These are phyloP conservation scores for Oryzias celebensis DNA, from an alignment of 2,113 vertebrate species.

Conservation along the genomic window DNA sequence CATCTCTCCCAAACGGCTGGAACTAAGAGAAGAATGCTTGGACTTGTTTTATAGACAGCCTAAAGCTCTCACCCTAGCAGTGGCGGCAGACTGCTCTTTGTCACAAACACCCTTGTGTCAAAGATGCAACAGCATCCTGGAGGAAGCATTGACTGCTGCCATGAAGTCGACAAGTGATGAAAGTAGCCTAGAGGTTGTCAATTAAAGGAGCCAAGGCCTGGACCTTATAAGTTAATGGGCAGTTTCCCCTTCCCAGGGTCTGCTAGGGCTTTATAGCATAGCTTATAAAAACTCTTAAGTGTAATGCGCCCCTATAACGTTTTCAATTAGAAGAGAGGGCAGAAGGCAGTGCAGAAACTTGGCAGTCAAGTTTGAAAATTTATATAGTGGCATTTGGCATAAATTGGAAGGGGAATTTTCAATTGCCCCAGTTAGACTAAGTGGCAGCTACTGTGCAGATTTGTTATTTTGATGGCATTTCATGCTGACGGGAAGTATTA, in stretches of 20 bases:
- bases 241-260: constrained; percentile 76
- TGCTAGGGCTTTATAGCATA: constrained; percentile 79
- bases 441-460: constrained; percentile 63
- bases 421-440: constrained; percentile 66
- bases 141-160: constrained; percentile 88
- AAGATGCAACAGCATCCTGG: constrained; percentile 84
- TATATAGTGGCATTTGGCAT: constrained; percentile 66
- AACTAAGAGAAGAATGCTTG: constrained; percentile 56
- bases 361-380: constrained; percentile 67
- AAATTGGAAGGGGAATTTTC: constrained; percentile 64
- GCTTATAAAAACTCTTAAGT: constrained; percentile 74
- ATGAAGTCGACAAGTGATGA: constrained; percentile 93
- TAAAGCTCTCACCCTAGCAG: constrained; percentile 63
- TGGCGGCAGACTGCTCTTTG: constrained; percentile 81
- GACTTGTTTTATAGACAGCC: constrained; percentile 75
- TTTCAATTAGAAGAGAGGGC: constrained; percentile 75
- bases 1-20: constrained; percentile 46
- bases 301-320: constrained; percentile 79
- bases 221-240: constrained; percentile 87
- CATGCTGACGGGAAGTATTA: constrained; percentile 65
- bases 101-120: constrained; percentile 84
- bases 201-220: constrained; percentile 85
- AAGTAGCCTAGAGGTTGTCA: constrained; percentile 92
- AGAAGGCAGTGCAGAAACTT: constrained; percentile 71
- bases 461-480: constrained; percentile 67